These are phyloP conservation scores for Ifrita kowaldi DNA, from an alignment of 2,113 vertebrate genomes.

Conservation along the genomic window DNA sequence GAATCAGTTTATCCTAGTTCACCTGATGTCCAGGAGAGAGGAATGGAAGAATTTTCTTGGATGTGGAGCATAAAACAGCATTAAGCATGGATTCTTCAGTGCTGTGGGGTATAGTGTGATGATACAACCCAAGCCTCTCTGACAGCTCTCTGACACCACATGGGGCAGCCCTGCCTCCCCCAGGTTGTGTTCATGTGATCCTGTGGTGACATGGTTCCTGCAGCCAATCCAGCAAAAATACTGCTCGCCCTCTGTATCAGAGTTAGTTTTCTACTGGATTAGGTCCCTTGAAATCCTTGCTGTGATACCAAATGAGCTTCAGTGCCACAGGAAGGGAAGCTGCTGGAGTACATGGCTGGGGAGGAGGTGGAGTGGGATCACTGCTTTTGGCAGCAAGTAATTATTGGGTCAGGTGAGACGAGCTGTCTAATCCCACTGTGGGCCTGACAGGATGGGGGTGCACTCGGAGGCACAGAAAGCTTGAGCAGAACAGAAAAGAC, in stretches of 20 bases:
- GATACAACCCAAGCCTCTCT: not conserved
- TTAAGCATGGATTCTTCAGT: not conserved
- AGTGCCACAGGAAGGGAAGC: not conserved
- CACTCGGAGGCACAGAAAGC: accelerated
- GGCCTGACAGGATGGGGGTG: not conserved
- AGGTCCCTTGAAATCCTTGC: not conserved
- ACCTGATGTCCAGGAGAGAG: not conserved
- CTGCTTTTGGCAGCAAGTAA: not conserved
- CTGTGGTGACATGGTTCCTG: not conserved
- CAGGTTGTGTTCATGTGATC: not conserved
- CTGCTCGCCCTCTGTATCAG: not conserved
- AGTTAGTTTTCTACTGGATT: not conserved
- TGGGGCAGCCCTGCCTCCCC: not conserved
- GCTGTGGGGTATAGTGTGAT: not conserved
- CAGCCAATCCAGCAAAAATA: not conserved
- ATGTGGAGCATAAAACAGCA: not conserved
- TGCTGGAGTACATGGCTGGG: not conserved
- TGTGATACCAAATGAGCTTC: not conserved
- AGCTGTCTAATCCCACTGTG: not conserved
- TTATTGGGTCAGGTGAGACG: not conserved
- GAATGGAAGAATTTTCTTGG: not conserved
- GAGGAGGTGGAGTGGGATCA: not conserved
- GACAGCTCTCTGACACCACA: not conserved
- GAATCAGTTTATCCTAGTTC: not conserved
- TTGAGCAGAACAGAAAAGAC: not conserved